These are phyloP conservation scores for Panagrolaimus sp. DNA, from an alignment of 1,140 invertebrate genomes.

Conservation along the genomic window DNA sequence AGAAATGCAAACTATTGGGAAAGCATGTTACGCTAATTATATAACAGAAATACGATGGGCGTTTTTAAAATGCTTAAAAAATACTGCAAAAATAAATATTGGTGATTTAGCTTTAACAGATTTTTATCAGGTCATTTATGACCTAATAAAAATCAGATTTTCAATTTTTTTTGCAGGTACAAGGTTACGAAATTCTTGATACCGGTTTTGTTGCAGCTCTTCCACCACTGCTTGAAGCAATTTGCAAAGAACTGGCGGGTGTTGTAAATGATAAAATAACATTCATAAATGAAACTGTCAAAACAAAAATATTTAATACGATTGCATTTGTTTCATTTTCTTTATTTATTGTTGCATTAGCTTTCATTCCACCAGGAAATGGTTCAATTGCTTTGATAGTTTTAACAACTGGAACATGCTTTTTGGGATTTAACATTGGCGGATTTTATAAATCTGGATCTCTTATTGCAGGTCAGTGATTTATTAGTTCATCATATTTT, in stretches of 20 bases:
- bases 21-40: too few species aligned
- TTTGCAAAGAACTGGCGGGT: constrained; percentile 34
- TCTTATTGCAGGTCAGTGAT: too few species aligned
- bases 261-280: constrained; percentile 30
- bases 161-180: constrained; percentile 19
- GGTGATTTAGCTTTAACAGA: too few species aligned
- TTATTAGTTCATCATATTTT: too few species aligned
- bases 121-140: too few species aligned
- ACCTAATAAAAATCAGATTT: too few species aligned
- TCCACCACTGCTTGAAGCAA: constrained; percentile 28
- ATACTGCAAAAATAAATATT: too few species aligned
- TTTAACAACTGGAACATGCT: constrained; percentile 25
- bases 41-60: too few species aligned
- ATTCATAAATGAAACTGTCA: constrained; percentile 28
- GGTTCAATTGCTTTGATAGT: constrained; percentile 24
- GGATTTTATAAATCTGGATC: constrained; percentile 34
- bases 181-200: constrained; percentile 32
- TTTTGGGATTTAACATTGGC: constrained; percentile 33
- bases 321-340: constrained; percentile 29
- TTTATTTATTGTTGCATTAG: constrained; percentile 22
- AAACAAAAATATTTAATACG: constrained; percentile 35
- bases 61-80: too few species aligned
- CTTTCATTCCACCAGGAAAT: constrained; percentile 31
- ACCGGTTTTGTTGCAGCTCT: constrained; percentile 36
- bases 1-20: too few species aligned